Conservation (phyloP, 2,113 vertebrate genomes). For the Diadophis punctatus region DNA sequence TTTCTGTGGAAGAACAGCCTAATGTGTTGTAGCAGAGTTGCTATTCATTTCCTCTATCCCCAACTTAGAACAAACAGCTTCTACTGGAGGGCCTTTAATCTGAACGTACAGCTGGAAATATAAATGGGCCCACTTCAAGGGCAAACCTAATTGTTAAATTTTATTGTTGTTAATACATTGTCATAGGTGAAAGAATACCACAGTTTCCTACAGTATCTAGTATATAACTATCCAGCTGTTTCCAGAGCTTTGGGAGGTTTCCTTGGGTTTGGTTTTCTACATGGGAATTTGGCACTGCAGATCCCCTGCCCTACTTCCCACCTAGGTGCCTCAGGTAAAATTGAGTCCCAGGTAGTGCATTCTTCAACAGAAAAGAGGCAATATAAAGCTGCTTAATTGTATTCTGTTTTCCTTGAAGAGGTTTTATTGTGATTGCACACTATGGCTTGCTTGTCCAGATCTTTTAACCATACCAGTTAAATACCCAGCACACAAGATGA, state of each 20-base stretch:
- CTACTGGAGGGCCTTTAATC: constrained; percentile 1
- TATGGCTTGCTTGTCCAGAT: background rate
- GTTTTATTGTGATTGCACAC: background rate
- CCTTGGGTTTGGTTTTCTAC: background rate
- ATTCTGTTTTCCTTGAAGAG: background rate
- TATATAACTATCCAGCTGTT: background rate
- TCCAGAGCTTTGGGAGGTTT: background rate
- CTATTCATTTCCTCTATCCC: constrained; percentile 20
- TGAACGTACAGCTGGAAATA: background rate
- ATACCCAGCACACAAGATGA: background rate
- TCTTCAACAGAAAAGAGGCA: background rate
- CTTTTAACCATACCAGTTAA: background rate
- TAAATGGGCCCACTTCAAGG: background rate
- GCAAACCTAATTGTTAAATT: background rate
- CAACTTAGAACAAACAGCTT: background rate
- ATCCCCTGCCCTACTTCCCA: background rate
- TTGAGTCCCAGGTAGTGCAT: background rate
- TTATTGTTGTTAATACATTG: background rate
- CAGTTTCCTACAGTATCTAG: background rate
- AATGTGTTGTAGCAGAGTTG: constrained; percentile 38
- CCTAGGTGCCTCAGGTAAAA: background rate
- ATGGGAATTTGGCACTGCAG: background rate
- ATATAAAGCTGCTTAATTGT: background rate
- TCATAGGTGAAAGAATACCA: background rate
- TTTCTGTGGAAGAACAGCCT: constrained; percentile 41